Evolutionary conservation across 2,888 invertebrate species (phyloP).

Genomic region (Aleiodes alternator): DNA sequence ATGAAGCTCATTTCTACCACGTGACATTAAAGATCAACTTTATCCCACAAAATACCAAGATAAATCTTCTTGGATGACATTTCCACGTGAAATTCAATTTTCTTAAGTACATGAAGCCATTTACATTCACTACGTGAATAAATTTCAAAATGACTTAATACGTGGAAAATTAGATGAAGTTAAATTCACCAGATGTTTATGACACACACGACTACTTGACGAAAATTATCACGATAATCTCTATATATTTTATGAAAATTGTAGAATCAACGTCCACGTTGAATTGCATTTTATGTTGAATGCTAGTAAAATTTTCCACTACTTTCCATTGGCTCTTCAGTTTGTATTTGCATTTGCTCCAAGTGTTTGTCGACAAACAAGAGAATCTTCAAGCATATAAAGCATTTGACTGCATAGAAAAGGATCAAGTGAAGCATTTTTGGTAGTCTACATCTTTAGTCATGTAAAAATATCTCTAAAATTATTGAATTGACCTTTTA

Average conservation of each 20-base stretch:
- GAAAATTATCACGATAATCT: no score
- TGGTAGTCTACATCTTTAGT: not conserved
- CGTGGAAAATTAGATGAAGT: no score
- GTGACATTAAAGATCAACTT: not conserved
- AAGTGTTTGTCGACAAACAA: constrained; percentile 18
- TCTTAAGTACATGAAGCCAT: no score
- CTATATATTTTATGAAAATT: no score
- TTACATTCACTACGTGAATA: no score
- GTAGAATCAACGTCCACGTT: no score
- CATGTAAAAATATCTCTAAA: not conserved
- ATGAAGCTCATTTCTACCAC: not conserved
- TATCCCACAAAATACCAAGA: constrained; percentile 6
- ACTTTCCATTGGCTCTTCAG: not conserved
- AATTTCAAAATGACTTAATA: no score
- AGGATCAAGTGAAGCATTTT: not conserved
- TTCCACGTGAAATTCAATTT: constrained; percentile 4
- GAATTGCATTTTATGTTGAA: not conserved
- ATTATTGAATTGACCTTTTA: not conserved
- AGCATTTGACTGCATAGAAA: not conserved
- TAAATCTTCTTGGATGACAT: not conserved
- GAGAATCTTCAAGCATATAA: not conserved
- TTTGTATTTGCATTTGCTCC: constrained; percentile 1
- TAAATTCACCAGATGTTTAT: no score
- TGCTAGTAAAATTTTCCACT: constrained; percentile 9
- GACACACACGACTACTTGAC: no score